A percentile compares a stretch with the other conserved stretches of the same genome.
Conservation (phyloP, 2,888 invertebrate species). For the Stenodema calcarata region DNA sequence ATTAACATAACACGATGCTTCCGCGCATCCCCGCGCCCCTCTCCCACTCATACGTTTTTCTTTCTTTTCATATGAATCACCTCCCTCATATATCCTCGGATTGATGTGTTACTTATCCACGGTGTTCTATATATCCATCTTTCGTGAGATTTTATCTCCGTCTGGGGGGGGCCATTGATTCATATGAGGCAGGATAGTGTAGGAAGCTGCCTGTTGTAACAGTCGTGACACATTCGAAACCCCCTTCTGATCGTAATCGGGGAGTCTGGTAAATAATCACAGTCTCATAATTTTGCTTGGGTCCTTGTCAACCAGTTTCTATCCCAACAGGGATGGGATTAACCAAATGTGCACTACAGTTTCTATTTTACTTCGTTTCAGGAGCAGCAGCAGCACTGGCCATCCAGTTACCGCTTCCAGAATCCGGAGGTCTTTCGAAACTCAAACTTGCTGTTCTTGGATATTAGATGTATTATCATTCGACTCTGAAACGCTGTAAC, state of each 20-base stretch:
- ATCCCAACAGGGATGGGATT: neutral
- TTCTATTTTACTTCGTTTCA: neutral
- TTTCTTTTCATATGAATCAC: constrained; percentile 13
- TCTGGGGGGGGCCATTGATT: constrained; percentile 18
- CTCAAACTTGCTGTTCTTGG: no score
- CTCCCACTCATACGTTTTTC: neutral
- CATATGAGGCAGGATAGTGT: constrained; percentile 17
- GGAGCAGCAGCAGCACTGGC: no score
- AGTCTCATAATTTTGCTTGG: constrained; percentile 23
- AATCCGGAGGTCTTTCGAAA: no score
- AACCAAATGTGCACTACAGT: neutral
- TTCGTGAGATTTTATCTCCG: constrained; percentile 13
- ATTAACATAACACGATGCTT: constrained; percentile 50
- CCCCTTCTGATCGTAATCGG: constrained; percentile 16
- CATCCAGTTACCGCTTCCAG: no score
- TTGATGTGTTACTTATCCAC: constrained; percentile 40
- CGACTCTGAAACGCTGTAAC: no score
- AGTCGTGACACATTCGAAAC: constrained; percentile 33
- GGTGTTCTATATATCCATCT: constrained; percentile 29
- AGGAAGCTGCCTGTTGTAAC: constrained; percentile 44
- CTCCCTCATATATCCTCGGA: constrained; percentile 33
- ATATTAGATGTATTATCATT: no score
- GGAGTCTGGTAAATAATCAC: constrained; percentile 36
- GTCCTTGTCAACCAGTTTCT: constrained; percentile 5
- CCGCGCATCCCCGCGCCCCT: constrained; percentile 37